These are phyloP conservation scores for Mastacembelus armatus DNA, from an alignment of 2,797 vertebrate species.

Conservation along the genomic window DNA sequence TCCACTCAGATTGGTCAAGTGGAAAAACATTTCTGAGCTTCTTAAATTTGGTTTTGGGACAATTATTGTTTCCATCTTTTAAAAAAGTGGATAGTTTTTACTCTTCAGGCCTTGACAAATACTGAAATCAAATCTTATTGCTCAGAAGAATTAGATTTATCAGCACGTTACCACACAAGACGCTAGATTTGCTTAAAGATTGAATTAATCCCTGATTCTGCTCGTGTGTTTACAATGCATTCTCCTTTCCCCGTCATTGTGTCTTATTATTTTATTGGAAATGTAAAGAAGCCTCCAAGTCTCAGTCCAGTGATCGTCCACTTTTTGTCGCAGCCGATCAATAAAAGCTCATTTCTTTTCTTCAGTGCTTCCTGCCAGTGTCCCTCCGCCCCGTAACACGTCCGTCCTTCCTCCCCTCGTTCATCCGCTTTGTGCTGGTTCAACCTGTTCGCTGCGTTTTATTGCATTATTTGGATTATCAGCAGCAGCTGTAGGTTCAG, in stretches of 20 bases:
- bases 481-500: constrained; percentile 16
- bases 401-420: not conserved
- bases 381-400: constrained; percentile 10
- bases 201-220: not conserved
- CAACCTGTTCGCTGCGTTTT: constrained; percentile 5
- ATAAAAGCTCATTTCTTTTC: constrained; percentile 19
- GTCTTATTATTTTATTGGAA: not conserved
- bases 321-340: constrained; percentile 9
- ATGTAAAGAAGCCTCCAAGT: not conserved
- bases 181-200: no score
- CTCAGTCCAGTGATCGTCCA: not conserved
- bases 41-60: no score
- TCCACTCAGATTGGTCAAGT: no score
- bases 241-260: not conserved
- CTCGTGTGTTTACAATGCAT: not conserved
- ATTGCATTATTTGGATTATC: constrained; percentile 13
- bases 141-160: no score
- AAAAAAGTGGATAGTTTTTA: no score
- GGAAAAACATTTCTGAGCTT: no score
- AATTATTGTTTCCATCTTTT: no score
- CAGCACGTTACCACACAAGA: no score
- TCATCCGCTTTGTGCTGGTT: constrained; percentile 3
- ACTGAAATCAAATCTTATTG: no score
- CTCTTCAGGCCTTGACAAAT: no score
- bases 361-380: constrained; percentile 23